Percentiles rank a stretch among this genome's conserved stretches.
phyloP scores from a whole-genome alignment of 2,797 vertebrate species.

The Eulemur coronatus region DNA sequence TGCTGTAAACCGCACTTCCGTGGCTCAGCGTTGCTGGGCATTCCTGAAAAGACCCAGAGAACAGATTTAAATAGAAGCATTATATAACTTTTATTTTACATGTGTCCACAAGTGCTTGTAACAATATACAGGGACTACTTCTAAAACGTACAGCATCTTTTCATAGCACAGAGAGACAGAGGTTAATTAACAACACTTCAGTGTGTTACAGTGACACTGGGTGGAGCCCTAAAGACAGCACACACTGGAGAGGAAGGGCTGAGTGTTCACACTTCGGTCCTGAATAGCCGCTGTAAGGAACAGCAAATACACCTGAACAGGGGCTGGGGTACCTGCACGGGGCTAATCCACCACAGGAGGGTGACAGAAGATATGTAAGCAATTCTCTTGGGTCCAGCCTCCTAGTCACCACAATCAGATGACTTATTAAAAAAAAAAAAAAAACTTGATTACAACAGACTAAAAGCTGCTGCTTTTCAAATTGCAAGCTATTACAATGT shows the following conservation, averaged over 20 bases:
- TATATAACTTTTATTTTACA: conserved; percentile 67
- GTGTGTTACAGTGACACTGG: not conserved
- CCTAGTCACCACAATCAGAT: not conserved
- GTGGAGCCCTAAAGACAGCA: not conserved
- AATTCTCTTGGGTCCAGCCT: not conserved
- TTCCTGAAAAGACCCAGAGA: conserved; percentile 40
- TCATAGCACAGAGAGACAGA: not conserved
- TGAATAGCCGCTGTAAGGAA: not conserved
- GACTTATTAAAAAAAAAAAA: not conserved
- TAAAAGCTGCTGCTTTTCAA: not conserved
- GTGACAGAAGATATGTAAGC: not conserved
- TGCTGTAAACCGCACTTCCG: not conserved
- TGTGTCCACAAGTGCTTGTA: not conserved
- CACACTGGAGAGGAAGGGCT: not conserved
- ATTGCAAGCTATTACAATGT: not conserved
- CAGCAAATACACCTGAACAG: accelerated
- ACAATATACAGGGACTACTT: conserved; percentile 17
- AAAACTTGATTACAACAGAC: not conserved
- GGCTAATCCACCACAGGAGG: not conserved
- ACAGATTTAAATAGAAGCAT: not conserved
- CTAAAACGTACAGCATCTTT: not conserved
- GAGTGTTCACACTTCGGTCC: not conserved
- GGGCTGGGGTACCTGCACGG: not conserved
- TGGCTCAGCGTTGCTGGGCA: not conserved
- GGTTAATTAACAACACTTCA: not conserved